Evolutionary conservation across 2,113 vertebrate genomes (phyloP), one percentile per base, ranked within the genome.

Genomic region (Pterophyllum scalare): DNA sequence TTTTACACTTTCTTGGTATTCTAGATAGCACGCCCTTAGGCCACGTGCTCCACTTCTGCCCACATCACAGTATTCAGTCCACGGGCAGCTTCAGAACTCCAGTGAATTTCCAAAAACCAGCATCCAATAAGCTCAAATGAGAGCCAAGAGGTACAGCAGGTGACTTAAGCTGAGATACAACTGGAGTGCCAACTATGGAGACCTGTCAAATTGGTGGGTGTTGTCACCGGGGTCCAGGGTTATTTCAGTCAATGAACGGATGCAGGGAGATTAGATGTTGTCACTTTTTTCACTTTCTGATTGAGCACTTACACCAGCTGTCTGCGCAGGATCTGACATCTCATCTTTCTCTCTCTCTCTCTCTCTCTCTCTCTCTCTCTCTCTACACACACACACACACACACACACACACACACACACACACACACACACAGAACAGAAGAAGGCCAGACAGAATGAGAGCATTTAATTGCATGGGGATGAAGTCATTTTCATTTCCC

Each of bases 381-480:
- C n/a, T n/a, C n/a, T n/a, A n/a, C n/a, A 46, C 60, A 46, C 75
- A 80, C 54, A 75, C 85, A 81, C 78, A 74, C 67, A 77, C 67
- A 79, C 28, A 49, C 46, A 54, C 46, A 75, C 26, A 1, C 24
- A 72, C 3, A 83, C 64, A 79, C 58, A 60, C 60, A 60, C 28
- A 72, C 76, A 84, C 83, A 79, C 84, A 80, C 75, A 59, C n/a
- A 85, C 57, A 57, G 31, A 75, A 78, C 43, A 64, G 65, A 13
- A 1, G 26, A 59, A 12, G 40, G 62, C 35, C 38, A 81, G 85
- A 80, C 82, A 81, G 70, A 52, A 75, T 75, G 64, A 79, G 56
- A 81, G 58, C 56, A 43, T 90, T 93, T 95, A 91, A 94, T 94
- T 91, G 86, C 89, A 82, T 81, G 78, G 89, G 86, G 90, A 90